Base-by-base conservation (phyloP, 1,140 invertebrate genomes). In the Archivesica marissinica region DNA sequence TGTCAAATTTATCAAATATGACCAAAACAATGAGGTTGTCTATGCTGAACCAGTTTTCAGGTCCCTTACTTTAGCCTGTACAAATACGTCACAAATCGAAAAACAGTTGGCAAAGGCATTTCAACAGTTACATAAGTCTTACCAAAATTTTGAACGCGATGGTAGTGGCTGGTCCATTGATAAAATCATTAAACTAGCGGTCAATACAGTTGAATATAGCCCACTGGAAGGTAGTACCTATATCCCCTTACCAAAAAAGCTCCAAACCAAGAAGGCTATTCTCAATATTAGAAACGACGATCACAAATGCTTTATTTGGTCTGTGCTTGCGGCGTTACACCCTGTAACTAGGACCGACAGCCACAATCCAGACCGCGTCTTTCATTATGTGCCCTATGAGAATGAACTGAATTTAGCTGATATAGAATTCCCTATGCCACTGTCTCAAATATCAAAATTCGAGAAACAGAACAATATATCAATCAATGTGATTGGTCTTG, bases 131-230 rank as follows among this genome's bases (percentile, higher is more conserved):
- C n/a, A n/a, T n/a, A n/a, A n/a, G n/a, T 7, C 23, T 28, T 77
- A 41, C 77, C 82, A 85, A 39, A 85, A 85, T 77, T 85, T 85
- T 85, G 82, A 85, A 30, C 47, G 72, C 7, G 82, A 85, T 85
- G 54, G 54, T 3, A 59, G 54, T 59, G 54, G 9, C 1, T 59
- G 54, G 54, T 28, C 54, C n/a, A 59, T 59, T 28, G 54, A 11
- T 30, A 3, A 30, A 6, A 59, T 28, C 7, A 25, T 59, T 7
- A 59, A 59, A 28, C n/a, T 59, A 1, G 54, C 28, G 25, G 7
- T 59, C 7, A 59, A 17, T 30, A 25, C n/a, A 1, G 3, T 30
- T 28, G 54, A 28, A 30, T 28, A 59, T 30, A 7, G 2, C 11
- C 23, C 54, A 25, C n/a, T 59, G 33, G 23, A 59, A 52, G 54